Evolutionary conservation across 2,113 vertebrate species (phyloP), one percentile per base, ranked within the genome.

Genomic region (Etheostoma spectabile): DNA sequence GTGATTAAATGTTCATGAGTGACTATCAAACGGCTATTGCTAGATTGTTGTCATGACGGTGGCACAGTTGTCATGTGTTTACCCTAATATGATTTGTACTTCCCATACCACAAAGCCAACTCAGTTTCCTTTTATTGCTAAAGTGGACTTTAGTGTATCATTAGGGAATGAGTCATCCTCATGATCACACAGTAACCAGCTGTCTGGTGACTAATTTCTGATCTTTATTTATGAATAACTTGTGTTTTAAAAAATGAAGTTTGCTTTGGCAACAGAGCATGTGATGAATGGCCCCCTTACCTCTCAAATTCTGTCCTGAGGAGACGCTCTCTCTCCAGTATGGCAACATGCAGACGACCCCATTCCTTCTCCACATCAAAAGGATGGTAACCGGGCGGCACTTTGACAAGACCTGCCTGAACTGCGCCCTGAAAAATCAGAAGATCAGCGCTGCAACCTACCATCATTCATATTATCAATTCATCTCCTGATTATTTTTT

Each of bases 311-410:
- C 98, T 0, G 90, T 94, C 1, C 97, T 94, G 45, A 99, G 96
- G 71, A 97, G 96, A 51, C 97, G 96, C 93, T 99, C 98, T 3
- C 98, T 73, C 93, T 99, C 97, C 94, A 98, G 94, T 45, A 99
- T 97, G 62, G 97, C 96, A 2, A 97, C 95, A 2, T 99, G 98
- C 64, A 99, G 95, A n/a, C 93, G 95, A 2, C 98, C 97, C 98
- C 98, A 98, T 53, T 98, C 98, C 89, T 99, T 98, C 94, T 99
- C 97, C 91, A 98, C 97, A 1, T 98, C 97, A n/a, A 99, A 88
- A 0, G 97, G 98, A 84, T 98, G 97, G 91, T 95, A 97, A 15
- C 96, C 95, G 0, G 96, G 95, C 0, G 97, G 96, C 46, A 97
- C 94, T 88, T 98, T 98, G 62, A 99, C 88, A 48, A 96, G 96